Conservation (phyloP, 2,797 vertebrate genomes). For the Lepilemur ruficaudatus region DNA sequence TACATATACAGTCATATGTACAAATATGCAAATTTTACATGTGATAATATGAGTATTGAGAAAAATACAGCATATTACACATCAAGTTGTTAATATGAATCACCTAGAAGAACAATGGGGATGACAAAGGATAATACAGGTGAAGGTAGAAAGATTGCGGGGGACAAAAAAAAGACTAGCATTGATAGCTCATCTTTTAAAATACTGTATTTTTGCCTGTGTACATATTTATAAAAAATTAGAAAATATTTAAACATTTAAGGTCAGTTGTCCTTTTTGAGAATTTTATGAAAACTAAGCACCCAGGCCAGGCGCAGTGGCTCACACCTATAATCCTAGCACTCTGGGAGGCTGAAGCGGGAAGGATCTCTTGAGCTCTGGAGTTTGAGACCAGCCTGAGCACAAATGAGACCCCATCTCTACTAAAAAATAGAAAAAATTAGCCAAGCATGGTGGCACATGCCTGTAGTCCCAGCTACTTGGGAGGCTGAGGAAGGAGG, state of each 20-base stretch:
- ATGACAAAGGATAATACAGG: background rate
- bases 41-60: background rate
- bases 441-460: no score
- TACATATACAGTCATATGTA: background rate
- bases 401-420: no score
- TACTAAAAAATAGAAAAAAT: no score
- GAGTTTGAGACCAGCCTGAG: no score
- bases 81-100: background rate
- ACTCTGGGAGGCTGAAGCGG: no score
- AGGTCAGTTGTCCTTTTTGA: background rate
- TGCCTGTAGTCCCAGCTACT: no score
- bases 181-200: background rate
- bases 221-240: background rate
- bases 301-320: background rate
- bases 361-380: no score
- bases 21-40: background rate
- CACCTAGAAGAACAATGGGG: accelerated
- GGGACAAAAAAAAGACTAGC: background rate
- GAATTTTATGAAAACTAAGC: background rate
- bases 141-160: background rate
- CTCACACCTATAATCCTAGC: no score
- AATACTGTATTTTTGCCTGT: background rate
- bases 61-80: background rate
- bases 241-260: background rate
- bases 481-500: no score